A percentile compares a stretch with the other conserved stretches of the same genome.
phyloP scores from a whole-genome alignment of 1,140 invertebrate genomes.

The Idris sp. region DNA sequence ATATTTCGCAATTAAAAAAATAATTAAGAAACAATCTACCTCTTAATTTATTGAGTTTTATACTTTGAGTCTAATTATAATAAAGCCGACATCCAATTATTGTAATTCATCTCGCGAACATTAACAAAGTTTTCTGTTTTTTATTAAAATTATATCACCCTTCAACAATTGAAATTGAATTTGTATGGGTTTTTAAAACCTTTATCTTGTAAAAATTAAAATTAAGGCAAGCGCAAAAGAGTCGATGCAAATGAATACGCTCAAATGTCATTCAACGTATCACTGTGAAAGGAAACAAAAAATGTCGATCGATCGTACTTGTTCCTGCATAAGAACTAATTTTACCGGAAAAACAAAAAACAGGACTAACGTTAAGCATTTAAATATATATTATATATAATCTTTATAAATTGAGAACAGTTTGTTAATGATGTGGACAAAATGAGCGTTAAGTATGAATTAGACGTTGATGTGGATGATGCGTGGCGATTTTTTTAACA shows the following conservation, averaged over 20 bases:
- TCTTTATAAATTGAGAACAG: constrained; percentile 54
- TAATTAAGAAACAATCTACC: constrained; percentile 9
- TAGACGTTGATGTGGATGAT: constrained; percentile 4
- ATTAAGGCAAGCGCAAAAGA: constrained; percentile 37
- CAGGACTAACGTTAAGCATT: constrained; percentile 50
- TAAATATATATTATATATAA: constrained; percentile 60
- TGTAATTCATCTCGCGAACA: too few relatives aligned
- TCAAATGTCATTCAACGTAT: constrained; percentile 47
- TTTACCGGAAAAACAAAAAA: constrained; percentile 39
- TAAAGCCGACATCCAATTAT: too few relatives aligned
- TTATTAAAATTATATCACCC: too few relatives aligned
- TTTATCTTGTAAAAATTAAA: background rate
- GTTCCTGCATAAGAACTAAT: constrained; percentile 25
- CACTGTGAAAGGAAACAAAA: constrained; percentile 28
- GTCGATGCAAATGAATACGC: constrained; percentile 21
- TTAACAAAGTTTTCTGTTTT: too few relatives aligned
- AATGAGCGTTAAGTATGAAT: constrained; percentile 17
- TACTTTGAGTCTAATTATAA: constrained; percentile 18
- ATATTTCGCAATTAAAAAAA: too few relatives aligned
- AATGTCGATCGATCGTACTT: constrained; percentile 45
- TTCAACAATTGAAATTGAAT: too few relatives aligned
- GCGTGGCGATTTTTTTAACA: constrained; percentile 18
- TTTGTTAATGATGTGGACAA: constrained; percentile 48
- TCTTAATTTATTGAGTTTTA: constrained; percentile 24
- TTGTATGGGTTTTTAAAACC: too few relatives aligned